phyloP scores from a whole-genome alignment of 2,797 vertebrate species.

The Gallirallus australis region DNA sequence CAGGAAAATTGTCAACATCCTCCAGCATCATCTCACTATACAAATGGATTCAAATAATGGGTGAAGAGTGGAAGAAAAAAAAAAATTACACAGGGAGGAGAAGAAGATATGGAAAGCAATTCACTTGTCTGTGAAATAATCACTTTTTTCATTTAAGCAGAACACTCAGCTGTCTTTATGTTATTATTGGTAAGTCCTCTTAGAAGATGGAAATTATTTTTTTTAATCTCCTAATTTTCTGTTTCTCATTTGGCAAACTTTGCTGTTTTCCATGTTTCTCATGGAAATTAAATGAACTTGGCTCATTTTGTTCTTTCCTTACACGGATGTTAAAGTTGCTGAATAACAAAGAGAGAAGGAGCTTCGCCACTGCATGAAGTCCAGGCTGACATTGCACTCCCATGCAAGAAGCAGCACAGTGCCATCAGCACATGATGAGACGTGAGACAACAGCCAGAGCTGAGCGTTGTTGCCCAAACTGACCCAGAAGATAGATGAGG shows the following conservation, averaged over 20 bases:
- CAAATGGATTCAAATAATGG: background rate
- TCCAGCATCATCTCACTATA: background rate
- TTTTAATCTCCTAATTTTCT: conserved; percentile 35
- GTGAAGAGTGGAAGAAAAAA: background rate
- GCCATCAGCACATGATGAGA: background rate
- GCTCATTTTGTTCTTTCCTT: conserved; percentile 33
- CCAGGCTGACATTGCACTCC: background rate
- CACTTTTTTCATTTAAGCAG: conserved; percentile 50
- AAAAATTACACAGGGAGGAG: background rate
- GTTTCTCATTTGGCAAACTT: conserved; percentile 6
- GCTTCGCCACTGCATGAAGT: background rate
- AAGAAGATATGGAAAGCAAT: conserved; percentile 32
- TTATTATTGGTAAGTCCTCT: conserved; percentile 15
- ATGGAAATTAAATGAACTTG: conserved; percentile 41
- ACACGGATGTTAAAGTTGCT: background rate
- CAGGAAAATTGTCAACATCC: background rate
- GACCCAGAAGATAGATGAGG: background rate
- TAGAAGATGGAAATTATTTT: conserved; percentile 53
- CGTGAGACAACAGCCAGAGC: background rate
- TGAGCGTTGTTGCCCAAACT: background rate
- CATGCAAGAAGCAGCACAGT: background rate
- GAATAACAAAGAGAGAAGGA: background rate
- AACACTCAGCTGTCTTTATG: conserved; percentile 18
- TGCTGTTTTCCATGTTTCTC: background rate
- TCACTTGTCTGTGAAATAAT: background rate